Conservation (phyloP, 2,888 invertebrate species). For the Glaucopsyche alexis region DNA sequence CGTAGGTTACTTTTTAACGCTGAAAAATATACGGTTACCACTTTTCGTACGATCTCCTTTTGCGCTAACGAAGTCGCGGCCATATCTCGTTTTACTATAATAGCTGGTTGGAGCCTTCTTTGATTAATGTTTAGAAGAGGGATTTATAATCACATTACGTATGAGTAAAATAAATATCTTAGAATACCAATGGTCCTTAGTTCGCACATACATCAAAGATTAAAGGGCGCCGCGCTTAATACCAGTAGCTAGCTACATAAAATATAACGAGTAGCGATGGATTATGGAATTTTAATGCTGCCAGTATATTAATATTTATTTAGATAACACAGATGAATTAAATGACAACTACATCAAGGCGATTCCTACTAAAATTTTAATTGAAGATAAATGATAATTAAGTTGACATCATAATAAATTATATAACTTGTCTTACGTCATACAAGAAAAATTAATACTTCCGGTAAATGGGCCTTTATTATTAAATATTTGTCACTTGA, state of each 20-base stretch:
- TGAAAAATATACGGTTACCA: too few relatives aligned
- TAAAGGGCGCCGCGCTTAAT: neutral
- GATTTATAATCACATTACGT: neutral
- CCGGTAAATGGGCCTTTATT: neutral
- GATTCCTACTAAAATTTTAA: constrained; percentile 32
- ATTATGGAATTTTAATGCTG: constrained; percentile 12
- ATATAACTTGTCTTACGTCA: constrained; percentile 6
- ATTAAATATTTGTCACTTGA: neutral
- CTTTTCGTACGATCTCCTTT: too few relatives aligned
- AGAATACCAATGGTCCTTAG: neutral
- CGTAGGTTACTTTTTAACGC: too few relatives aligned
- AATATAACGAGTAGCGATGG: neutral
- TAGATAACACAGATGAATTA: neutral
- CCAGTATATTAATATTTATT: neutral
- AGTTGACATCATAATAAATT: neutral
- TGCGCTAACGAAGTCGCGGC: too few relatives aligned
- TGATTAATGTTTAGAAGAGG: neutral
- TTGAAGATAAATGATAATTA: constrained; percentile 27
- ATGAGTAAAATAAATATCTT: constrained; percentile 12
- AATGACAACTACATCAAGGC: constrained; percentile 24
- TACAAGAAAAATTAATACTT: neutral
- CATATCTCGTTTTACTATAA: neutral
- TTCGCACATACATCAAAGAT: constrained; percentile 9
- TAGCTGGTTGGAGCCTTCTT: neutral
- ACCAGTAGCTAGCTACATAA: neutral